Evolutionary conservation across 2,797 vertebrate species (phyloP), one percentile per base, ranked within the genome.

Genomic region (Setipinna tenuifilis): DNA sequence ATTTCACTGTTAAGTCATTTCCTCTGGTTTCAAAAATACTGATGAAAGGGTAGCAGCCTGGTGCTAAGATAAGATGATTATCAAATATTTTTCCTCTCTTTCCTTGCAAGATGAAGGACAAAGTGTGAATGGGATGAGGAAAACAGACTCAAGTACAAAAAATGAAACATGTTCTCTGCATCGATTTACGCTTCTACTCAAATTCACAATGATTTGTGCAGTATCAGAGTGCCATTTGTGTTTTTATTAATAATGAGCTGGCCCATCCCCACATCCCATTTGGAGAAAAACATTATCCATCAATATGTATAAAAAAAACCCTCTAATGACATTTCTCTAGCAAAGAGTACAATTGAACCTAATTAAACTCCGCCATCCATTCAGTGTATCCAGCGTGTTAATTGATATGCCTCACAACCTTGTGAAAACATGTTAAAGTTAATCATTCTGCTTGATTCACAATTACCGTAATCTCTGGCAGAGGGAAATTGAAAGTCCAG

Each of bases 261-360:
- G 6, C 31, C 35, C 19, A 44, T 44, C 6, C 31, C 16, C 71
- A 44, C 17, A 41, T 78, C 92, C 92, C 94, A 90, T 92, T 93
- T 90, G 92, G 89, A 93, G 91, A 92, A 93, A 93, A 93, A 93
- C 91, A 93, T 93, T 92, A 87, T 94, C 95, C 92, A 94, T 92
- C 90, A 94, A 94, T 91, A 93, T 89, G 90, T 90, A 93, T 92
- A 90, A 91, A 92, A 91, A 91, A 93, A 89, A 44, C 35, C 71
- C 19, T 44, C 86, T 90, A 90, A 92, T 92, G 83, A 88, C 89
- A 90, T 93, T 93, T 93, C 89, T 91, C 90, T 87, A 88, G 88
- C 89, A 92, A 93, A 92, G 89, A 91, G 84, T 88, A 93, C 92
- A 93, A 92, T 91, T 93, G 91, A 88, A 93, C 92, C 87, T 91